A percentile compares a stretch with the other conserved stretches of the same genome.
phyloP scores from a whole-genome alignment of 2,113 vertebrate genomes.

The Barnardius zonarius region DNA sequence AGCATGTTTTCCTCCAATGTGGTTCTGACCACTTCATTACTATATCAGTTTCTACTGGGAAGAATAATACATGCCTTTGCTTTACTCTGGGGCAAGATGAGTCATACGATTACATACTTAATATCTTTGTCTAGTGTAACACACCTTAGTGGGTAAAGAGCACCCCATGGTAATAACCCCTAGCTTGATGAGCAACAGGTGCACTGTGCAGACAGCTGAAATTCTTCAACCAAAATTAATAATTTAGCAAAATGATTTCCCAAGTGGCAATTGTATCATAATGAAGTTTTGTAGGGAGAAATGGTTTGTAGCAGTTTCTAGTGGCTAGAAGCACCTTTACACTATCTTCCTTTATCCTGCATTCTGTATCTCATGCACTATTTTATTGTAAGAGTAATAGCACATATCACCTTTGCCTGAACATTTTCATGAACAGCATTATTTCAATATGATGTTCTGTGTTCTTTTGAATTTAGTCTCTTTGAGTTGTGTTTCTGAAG shows the following conservation, averaged over 20 bases:
- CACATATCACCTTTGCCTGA: neutral
- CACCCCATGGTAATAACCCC: neutral
- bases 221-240: neutral
- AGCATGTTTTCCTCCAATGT: neutral
- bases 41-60: neutral
- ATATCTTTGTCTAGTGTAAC: neutral
- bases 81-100: neutral
- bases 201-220: neutral
- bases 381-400: neutral
- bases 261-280: neutral
- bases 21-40: neutral
- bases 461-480: neutral
- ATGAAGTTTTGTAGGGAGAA: neutral
- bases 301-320: neutral
- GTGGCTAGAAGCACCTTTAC: neutral
- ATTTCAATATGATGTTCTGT: neutral
- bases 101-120: neutral
- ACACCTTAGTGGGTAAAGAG: neutral
- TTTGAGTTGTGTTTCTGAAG: neutral
- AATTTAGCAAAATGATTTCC: neutral
- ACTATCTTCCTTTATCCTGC: neutral
- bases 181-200: neutral
- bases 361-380: neutral
- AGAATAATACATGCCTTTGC: neutral
- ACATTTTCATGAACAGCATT: neutral